These are phyloP conservation scores for Zosterops japonicus DNA, from an alignment of 2,113 vertebrate species.

Conservation along the genomic window DNA sequence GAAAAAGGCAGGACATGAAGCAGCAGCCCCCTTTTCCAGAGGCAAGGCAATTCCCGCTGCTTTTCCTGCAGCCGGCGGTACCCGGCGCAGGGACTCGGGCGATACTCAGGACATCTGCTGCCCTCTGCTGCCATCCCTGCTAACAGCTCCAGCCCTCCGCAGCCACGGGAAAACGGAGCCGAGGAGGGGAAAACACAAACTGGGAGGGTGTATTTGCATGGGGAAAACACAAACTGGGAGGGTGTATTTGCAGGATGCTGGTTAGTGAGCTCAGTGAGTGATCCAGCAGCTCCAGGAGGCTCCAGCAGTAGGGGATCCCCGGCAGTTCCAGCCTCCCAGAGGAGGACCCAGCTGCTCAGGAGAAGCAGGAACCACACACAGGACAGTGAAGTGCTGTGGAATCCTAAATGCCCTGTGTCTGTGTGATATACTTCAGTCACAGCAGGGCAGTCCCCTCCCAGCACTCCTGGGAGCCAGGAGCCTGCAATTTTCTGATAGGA, in stretches of 20 bases:
- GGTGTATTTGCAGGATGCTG: fast-evolving
- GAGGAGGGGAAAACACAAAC: fast-evolving
- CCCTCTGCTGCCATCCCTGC: slow-evolving; percentile 46
- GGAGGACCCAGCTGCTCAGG: background rate
- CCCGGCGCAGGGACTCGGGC: background rate
- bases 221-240: fast-evolving
- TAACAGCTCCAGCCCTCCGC: background rate
- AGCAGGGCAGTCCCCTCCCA: fast-evolving
- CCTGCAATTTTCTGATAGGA: background rate
- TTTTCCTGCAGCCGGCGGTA: fast-evolving
- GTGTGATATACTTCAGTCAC: fast-evolving
- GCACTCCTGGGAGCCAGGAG: fast-evolving
- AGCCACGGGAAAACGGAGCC: fast-evolving
- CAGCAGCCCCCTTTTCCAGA: background rate
- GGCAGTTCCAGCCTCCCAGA: background rate
- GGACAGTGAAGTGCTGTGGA: fast-evolving
- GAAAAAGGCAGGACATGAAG: fast-evolving
- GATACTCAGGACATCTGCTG: slow-evolving; percentile 39
- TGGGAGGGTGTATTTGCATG: fast-evolving
- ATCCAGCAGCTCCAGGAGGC: background rate
- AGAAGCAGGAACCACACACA: fast-evolving
- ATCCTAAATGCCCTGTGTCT: fast-evolving
- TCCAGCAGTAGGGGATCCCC: fast-evolving
- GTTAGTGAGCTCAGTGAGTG: fast-evolving
- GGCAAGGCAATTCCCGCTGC: fast-evolving